These are phyloP conservation scores for Alectura lathami DNA, from an alignment of 2,113 vertebrate species.

Conservation along the genomic window DNA sequence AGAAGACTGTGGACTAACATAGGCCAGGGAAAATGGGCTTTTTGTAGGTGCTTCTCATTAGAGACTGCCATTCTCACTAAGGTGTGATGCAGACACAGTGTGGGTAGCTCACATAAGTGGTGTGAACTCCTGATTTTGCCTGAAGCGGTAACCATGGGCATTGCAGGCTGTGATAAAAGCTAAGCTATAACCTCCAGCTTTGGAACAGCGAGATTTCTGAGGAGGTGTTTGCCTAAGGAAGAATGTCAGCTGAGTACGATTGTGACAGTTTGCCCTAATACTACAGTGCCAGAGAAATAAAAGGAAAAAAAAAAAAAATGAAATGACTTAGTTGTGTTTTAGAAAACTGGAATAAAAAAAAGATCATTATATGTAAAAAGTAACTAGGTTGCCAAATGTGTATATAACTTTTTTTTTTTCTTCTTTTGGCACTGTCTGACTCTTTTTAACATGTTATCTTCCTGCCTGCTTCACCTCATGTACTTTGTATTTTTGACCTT, in stretches of 20 bases:
- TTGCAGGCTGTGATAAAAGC: background rate
- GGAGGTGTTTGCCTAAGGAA: background rate
- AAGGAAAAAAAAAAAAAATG: background rate
- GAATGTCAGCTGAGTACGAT: background rate
- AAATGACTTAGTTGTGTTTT: background rate
- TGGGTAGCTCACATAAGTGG: fast-evolving
- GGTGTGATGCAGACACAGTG: background rate
- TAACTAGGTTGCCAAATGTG: background rate
- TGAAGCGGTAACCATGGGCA: background rate
- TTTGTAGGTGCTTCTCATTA: background rate
- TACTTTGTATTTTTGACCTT: slow-evolving; percentile 76
- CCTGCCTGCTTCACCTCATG: background rate
- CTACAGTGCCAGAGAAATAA: background rate
- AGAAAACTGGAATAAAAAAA: background rate
- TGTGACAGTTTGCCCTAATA: background rate
- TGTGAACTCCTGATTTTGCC: background rate
- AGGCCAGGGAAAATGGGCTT: background rate
- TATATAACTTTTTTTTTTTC: background rate
- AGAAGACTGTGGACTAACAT: background rate
- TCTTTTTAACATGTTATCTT: background rate
- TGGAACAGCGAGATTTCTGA: background rate
- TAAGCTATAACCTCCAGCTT: background rate
- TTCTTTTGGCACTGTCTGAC: background rate
- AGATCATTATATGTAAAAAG: background rate
- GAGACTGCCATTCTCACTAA: background rate